A percentile compares a stretch with the other conserved stretches of the same genome.
Evolutionary conservation across 1,140 invertebrate species (phyloP).

Genomic region (Caenorhabditis inopinata): DNA sequence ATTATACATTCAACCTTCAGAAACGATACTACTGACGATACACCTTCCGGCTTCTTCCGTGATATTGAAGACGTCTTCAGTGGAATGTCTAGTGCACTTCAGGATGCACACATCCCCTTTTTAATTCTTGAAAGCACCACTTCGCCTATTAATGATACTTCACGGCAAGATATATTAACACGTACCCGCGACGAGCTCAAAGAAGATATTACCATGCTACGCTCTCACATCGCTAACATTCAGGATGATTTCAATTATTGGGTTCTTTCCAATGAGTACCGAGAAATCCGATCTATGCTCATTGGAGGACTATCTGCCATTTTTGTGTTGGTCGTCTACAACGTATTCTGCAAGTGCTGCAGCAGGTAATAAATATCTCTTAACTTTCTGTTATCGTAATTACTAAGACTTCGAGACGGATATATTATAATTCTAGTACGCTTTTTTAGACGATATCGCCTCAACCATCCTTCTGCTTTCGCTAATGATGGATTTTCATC

Average conservation of each 20-base stretch:
- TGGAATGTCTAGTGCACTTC: not conserved
- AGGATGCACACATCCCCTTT: not conserved
- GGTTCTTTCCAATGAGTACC: too few species aligned
- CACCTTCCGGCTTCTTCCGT: not conserved
- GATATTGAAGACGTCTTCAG: not conserved
- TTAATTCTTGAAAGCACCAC: not conserved
- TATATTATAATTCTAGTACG: too few species aligned
- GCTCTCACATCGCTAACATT: not conserved
- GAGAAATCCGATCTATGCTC: too few species aligned
- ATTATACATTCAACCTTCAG: too few species aligned
- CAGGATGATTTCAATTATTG: not conserved
- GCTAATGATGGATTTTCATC: not conserved
- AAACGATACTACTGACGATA: not conserved
- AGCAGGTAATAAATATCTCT: not conserved
- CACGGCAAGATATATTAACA: not conserved
- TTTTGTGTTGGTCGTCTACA: not conserved
- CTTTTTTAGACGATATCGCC: not conserved
- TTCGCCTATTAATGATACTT: too few species aligned
- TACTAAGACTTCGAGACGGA: too few species aligned
- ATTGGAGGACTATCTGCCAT: not conserved
- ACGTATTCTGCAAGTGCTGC: not conserved
- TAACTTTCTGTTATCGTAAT: not conserved
- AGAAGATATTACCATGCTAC: not conserved
- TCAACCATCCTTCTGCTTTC: slow-evolving; percentile 3
- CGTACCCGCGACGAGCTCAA: not conserved